These are phyloP conservation scores for Rhorus exstirpatorius DNA, from an alignment of 2,888 invertebrate genomes.

Conservation along the genomic window DNA sequence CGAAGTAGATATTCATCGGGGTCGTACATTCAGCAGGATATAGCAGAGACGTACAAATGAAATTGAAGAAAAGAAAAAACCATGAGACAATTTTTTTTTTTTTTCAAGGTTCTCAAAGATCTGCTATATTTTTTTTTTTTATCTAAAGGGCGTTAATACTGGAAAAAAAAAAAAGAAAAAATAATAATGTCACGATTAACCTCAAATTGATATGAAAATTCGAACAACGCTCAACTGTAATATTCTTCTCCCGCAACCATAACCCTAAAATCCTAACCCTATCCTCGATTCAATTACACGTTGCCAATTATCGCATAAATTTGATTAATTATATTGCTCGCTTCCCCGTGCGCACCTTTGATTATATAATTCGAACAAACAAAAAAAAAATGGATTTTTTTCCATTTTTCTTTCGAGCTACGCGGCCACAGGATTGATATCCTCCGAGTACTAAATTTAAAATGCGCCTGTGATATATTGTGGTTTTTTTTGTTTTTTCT, in stretches of 20 bases:
- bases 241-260: neutral
- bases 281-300: neutral
- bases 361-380: too few species aligned
- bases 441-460: conserved; percentile 41
- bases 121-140: conserved; percentile 85
- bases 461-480: conserved; percentile 64
- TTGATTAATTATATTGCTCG: too few species aligned
- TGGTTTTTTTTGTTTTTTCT: too few species aligned
- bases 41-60: neutral
- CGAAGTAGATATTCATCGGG: too few species aligned
- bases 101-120: conserved; percentile 73
- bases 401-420: neutral
- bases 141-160: conserved; percentile 81
- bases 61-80: neutral
- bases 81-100: conserved; percentile 63
- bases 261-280: neutral
- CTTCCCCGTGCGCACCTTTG: too few species aligned
- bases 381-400: too few species aligned
- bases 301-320: too few species aligned
- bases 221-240: conserved; percentile 55
- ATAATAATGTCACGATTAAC: conserved; percentile 75
- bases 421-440: conserved; percentile 5
- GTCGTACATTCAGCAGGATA: neutral
- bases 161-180: conserved; percentile 65
- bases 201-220: conserved; percentile 60